phyloP scores from a whole-genome alignment of 1,140 invertebrate species.

The Cepaea nemoralis region DNA sequence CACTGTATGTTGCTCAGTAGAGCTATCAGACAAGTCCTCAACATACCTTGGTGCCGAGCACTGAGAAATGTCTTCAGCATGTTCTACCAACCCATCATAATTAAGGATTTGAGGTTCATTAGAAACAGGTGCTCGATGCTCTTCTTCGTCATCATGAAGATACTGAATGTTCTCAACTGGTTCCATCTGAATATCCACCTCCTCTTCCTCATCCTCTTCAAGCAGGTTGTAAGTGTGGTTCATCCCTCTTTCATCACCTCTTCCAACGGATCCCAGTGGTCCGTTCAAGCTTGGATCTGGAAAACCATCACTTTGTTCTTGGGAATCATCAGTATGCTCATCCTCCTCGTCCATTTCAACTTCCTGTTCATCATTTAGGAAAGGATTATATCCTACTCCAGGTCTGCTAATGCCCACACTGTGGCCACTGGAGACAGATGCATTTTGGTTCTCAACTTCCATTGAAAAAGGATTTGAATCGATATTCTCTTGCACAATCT shows the following conservation, averaged over 20 bases:
- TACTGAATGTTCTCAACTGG: slow-evolving; percentile 17
- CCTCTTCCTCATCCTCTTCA: slow-evolving; percentile 15
- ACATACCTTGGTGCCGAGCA: no score
- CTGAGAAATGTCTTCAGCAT: background rate
- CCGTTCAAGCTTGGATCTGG: background rate
- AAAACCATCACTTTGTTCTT: background rate
- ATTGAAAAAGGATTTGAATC: background rate
- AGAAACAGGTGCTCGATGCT: background rate
- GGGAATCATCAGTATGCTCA: background rate
- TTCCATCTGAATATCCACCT: slow-evolving; percentile 17
- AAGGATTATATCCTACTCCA: background rate
- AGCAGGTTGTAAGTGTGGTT: background rate
- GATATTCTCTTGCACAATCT: background rate
- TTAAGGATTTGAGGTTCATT: background rate
- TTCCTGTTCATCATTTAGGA: background rate
- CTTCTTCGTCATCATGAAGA: background rate
- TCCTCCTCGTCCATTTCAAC: background rate
- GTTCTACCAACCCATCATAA: background rate
- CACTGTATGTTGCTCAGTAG: no score
- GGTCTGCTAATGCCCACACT: background rate
- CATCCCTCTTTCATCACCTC: background rate
- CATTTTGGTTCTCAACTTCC: background rate
- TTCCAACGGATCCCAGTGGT: background rate
- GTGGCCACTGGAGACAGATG: background rate
- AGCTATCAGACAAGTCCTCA: no score